Conservation (phyloP, 2,113 vertebrate species). For the Cryptotis parvus region DNA sequence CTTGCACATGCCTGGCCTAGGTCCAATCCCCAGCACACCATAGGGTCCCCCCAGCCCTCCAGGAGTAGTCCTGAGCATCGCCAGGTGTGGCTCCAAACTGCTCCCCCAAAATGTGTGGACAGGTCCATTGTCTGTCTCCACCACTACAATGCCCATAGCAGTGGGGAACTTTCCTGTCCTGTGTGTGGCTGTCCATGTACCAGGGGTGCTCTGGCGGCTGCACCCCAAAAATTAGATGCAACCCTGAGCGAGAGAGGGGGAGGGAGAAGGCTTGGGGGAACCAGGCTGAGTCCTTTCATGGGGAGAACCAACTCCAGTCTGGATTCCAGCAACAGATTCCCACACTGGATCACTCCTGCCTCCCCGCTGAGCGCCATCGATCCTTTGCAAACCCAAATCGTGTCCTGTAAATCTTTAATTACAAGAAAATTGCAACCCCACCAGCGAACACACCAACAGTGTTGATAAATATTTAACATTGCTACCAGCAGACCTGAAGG, state of each 20-base stretch:
- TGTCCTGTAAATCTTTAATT: constrained; percentile 88
- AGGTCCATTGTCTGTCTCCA: background rate
- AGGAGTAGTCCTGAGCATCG: too few relatives aligned
- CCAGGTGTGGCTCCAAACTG: too few relatives aligned
- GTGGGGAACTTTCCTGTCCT: background rate
- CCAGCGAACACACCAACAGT: constrained; percentile 72
- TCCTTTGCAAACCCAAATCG: constrained; percentile 74
- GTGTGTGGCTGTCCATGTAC: background rate
- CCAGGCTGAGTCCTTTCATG: background rate
- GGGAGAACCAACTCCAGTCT: background rate
- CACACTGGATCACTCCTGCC: constrained; percentile 13
- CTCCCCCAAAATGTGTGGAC: background rate
- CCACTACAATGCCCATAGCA: background rate
- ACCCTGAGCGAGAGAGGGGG: background rate
- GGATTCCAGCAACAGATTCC: background rate
- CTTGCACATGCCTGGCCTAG: too few relatives aligned
- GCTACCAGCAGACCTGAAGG: constrained; percentile 84
- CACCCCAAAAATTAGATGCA: fast-evolving
- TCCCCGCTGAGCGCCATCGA: constrained; percentile 73
- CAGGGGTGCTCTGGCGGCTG: background rate
- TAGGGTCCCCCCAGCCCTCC: too few relatives aligned
- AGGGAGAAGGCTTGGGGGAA: fast-evolving
- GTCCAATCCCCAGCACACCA: too few relatives aligned
- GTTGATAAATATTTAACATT: constrained; percentile 86
- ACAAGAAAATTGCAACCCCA: constrained; percentile 84